Base-by-base conservation (phyloP, 2,113 vertebrate species). In the Psilopsiagon aymara region DNA sequence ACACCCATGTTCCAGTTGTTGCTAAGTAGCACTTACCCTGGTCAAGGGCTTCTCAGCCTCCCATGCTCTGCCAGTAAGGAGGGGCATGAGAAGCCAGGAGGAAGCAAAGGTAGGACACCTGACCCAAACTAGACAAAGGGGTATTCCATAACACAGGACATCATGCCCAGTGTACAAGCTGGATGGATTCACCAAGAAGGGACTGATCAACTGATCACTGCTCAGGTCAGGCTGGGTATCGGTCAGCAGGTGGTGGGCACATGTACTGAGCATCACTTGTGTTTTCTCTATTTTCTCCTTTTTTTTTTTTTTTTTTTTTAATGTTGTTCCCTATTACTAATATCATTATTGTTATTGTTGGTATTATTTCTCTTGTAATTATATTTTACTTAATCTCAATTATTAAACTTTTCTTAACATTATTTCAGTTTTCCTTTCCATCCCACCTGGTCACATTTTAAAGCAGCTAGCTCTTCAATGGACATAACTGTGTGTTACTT, bases 401-500 rank as follows among this genome's bases (percentile, higher is more conserved):
- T 59, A 24, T 59, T 59, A 59, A 59, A 59, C 21, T 35, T 9
- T 35, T 59, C 57, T 24, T 59, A 35, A 16, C 21, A 23, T 59
- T 35, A 35, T 35, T 35, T 59, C 33, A 24, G 10, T 59, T 24
- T 35, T 59, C 13, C 21, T 59, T 59, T 14, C 13, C 21, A 59
- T 59, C 13, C 21, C 13, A 59, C 57, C 13, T 4, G 0, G 6
- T 59, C 53, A 69, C 53, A 8, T 93, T 94, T 96, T 81, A 85
- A 41, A 89, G 25, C 41, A 70, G 93, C 93, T 86, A 79, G 79
- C 84, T 94, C 46, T 91, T 89, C 79, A 86, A 15, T 90, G 49
- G 41, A 90, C 67, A 92, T n/a, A 84, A 76, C 39, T 59, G 5
- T n/a, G 44, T 73, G 16, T 23, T 93, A 79, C 60, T 69, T 73